Evolutionary conservation across 2,797 vertebrate genomes (phyloP).

Genomic region (Malacoraja senta): DNA sequence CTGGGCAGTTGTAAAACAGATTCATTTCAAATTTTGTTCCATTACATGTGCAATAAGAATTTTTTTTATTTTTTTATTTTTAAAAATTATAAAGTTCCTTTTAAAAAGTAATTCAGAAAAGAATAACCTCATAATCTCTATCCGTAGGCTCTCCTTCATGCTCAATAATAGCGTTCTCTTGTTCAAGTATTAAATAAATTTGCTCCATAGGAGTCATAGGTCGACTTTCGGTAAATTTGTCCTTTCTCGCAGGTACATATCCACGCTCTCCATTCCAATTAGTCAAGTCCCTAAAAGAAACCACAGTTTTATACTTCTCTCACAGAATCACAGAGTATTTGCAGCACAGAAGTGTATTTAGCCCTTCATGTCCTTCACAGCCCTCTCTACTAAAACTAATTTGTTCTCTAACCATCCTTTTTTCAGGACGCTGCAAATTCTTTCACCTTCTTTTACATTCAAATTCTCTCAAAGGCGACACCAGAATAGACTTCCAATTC

Average conservation of each 20-base stretch:
- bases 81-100: neutral
- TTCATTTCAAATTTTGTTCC: neutral
- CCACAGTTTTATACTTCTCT: neutral
- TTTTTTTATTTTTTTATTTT: too few species aligned
- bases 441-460: too few species aligned
- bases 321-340: neutral
- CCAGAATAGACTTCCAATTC: too few species aligned
- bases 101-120: conserved; percentile 30
- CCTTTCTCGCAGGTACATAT: neutral
- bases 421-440: too few species aligned
- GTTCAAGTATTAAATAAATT: conserved; percentile 60
- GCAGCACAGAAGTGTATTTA: neutral
- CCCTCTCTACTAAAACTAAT: too few species aligned
- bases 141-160: conserved; percentile 55
- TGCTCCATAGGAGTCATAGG: conserved; percentile 75
- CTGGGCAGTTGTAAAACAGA: neutral
- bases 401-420: too few species aligned
- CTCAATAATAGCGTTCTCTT: conserved; percentile 57
- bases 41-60: neutral
- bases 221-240: conserved; percentile 46
- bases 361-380: too few species aligned
- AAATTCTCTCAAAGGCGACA: too few species aligned
- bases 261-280: conserved; percentile 1
- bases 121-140: conserved; percentile 66
- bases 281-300: neutral